These are phyloP conservation scores for Myrmophylax atrothorax DNA, from an alignment of 2,113 vertebrate genomes.

Conservation along the genomic window DNA sequence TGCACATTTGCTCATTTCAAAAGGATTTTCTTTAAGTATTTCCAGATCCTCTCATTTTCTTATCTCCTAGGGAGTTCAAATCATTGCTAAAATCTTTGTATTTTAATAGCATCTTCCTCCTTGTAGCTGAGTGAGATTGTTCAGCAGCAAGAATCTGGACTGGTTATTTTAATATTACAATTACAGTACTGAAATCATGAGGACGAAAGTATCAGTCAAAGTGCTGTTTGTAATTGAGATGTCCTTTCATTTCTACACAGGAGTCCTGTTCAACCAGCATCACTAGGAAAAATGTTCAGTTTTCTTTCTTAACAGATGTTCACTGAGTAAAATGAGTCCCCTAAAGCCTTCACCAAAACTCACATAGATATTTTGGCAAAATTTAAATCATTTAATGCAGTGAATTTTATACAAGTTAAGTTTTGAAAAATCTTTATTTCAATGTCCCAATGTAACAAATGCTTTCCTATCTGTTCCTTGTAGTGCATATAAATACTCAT, in stretches of 20 bases:
- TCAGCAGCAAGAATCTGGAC: not conserved
- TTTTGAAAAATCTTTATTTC: not conserved
- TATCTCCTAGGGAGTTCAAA: not conserved
- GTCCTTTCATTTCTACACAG: not conserved
- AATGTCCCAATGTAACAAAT: not conserved
- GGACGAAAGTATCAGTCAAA: not conserved
- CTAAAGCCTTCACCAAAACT: not conserved
- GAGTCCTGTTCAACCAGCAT: not conserved
- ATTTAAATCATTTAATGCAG: not conserved
- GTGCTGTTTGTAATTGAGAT: not conserved
- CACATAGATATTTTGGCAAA: not conserved
- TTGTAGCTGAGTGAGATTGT: not conserved
- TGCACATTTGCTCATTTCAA: not conserved
- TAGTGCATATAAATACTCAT: conserved; percentile 13
- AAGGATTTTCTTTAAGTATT: not conserved
- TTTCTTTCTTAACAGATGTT: not conserved
- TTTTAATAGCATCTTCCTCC: not conserved
- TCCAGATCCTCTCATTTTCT: not conserved
- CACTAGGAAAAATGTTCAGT: not conserved
- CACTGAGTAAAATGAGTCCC: not conserved
- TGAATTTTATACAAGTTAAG: not conserved
- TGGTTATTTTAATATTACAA: not conserved
- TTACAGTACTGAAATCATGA: not conserved
- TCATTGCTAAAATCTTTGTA: not conserved
- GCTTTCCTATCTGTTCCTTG: not conserved